Evolutionary conservation across 2,113 vertebrate genomes (phyloP).

Genomic region (Corydoras maculifer): DNA sequence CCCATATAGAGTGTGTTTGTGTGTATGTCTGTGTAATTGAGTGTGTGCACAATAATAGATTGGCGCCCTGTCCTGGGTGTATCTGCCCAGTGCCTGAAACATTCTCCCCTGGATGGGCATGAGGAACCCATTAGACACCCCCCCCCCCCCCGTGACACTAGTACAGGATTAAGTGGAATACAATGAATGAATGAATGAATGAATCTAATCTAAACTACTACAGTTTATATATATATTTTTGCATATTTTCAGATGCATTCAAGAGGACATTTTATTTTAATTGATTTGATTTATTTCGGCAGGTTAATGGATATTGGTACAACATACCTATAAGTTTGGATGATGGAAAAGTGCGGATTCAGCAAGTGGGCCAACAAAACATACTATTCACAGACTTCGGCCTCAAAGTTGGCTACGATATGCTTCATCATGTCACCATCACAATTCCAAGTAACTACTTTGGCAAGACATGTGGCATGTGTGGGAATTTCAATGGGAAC

Average conservation of each 20-base stretch:
- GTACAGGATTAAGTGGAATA: no score
- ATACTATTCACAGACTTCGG: constrained; percentile 50
- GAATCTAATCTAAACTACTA: no score
- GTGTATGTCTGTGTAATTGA: no score
- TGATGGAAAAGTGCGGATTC: constrained; percentile 30
- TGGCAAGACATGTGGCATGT: constrained; percentile 53
- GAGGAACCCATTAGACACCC: no score
- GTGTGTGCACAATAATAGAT: no score
- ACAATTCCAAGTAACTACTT: constrained; percentile 51
- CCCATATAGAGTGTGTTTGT: no score
- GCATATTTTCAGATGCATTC: not conserved
- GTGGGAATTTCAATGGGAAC: constrained; percentile 56
- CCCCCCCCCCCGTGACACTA: no score
- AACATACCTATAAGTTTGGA: constrained; percentile 37
- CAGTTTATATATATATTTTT: no score
- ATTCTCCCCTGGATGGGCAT: no score
- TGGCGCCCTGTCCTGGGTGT: no score
- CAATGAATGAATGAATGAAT: no score
- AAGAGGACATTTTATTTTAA: not conserved
- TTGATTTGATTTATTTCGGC: not conserved
- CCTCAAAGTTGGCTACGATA: constrained; percentile 49
- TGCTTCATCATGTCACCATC: constrained; percentile 47
- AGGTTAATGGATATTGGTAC: constrained; percentile 47
- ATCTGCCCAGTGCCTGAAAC: no score
- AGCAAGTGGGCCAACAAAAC: constrained; percentile 21